phyloP scores from a whole-genome alignment of 2,888 invertebrate genomes.

The Pandemis corylana region DNA sequence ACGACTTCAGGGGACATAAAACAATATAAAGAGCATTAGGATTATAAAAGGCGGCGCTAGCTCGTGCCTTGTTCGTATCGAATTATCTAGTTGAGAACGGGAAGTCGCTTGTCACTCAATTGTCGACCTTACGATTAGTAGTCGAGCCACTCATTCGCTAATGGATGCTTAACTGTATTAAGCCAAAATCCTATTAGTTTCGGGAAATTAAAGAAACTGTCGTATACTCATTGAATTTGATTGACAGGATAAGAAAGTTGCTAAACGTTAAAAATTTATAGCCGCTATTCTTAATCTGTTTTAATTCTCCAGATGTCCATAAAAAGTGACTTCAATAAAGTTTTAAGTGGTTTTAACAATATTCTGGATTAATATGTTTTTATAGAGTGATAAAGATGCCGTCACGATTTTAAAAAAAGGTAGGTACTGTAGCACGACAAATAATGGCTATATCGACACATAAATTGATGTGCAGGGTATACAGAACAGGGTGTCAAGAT shows the following conservation, averaged over 20 bases:
- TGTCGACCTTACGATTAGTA: conserved; percentile 36
- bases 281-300: conserved; percentile 13
- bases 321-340: conserved; percentile 4
- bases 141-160: conserved; percentile 7
- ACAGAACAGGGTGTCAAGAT: too few species aligned
- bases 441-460: background rate
- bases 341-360: background rate
- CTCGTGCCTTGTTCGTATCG: conserved; percentile 11
- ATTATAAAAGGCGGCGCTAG: conserved; percentile 28
- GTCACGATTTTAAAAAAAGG: background rate
- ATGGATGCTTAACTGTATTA: conserved; percentile 1
- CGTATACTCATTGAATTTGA: conserved; percentile 2
- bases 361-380: background rate
- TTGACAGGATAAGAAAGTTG: background rate
- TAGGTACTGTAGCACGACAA: background rate
- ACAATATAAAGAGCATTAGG: conserved; percentile 33
- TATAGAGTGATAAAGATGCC: background rate
- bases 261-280: conserved; percentile 23
- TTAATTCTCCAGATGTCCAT: conserved; percentile 13
- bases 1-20: conserved; percentile 18
- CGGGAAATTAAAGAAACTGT: background rate
- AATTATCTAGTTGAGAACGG: conserved; percentile 44
- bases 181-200: conserved; percentile 14
- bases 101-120: conserved; percentile 48
- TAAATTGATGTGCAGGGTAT: too few species aligned